These are phyloP conservation scores for Lordiphosa fenestrarum DNA, from an alignment of 2,888 invertebrate genomes.

Conservation along the genomic window DNA sequence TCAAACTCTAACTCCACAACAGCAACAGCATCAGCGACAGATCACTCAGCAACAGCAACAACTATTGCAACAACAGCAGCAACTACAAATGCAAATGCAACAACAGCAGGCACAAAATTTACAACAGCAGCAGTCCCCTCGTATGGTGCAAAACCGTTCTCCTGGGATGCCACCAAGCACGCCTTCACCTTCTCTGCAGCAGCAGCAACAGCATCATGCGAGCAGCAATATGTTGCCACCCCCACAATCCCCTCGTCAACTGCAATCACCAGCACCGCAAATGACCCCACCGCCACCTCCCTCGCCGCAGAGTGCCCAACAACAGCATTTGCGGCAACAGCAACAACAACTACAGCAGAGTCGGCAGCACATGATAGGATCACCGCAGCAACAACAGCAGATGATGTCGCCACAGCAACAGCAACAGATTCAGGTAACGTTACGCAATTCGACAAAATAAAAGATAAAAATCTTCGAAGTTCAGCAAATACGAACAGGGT, in stretches of 20 bases:
- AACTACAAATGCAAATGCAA: slow-evolving; percentile 72
- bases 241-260: slow-evolving; percentile 77
- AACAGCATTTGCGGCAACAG: slow-evolving; percentile 76
- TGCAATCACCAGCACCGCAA: slow-evolving; percentile 79
- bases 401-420: slow-evolving; percentile 68
- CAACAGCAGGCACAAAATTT: slow-evolving; percentile 79
- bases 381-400: slow-evolving; percentile 61
- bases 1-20: slow-evolving; percentile 62
- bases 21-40: slow-evolving; percentile 76
- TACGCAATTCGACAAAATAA: too few species aligned
- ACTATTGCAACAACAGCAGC: slow-evolving; percentile 77
- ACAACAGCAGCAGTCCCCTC: slow-evolving; percentile 73
- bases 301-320: slow-evolving; percentile 74
- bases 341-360: slow-evolving; percentile 58
- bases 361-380: slow-evolving; percentile 66
- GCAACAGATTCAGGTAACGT: slow-evolving; percentile 14
- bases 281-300: slow-evolving; percentile 80
- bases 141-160: slow-evolving; percentile 78
- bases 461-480: too few species aligned
- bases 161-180: slow-evolving; percentile 74
- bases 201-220: slow-evolving; percentile 61
- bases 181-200: slow-evolving; percentile 75
- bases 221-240: slow-evolving; percentile 75
- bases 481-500: too few species aligned
- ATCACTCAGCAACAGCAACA: slow-evolving; percentile 70